Base-by-base conservation (phyloP, 2,888 invertebrate genomes). In the Iselma pallidipennis region DNA sequence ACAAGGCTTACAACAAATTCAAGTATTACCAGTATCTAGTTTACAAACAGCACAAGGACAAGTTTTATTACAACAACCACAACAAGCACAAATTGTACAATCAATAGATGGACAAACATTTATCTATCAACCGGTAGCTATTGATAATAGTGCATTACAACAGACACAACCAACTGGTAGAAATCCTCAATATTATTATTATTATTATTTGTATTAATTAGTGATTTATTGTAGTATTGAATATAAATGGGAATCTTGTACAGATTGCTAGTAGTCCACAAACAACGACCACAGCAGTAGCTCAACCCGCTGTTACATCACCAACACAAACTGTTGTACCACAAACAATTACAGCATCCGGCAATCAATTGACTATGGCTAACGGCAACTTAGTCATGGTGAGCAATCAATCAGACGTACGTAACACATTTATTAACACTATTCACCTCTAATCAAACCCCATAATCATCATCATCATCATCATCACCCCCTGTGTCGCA, bases 41-140 rank as follows among this genome's bases (percentile, higher is more conserved):
- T 77, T 89, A 51, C 86, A 88, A 84, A 72, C 78, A n/a, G 78
- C 82, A 4, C 85, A 84, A 14, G 85, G 85, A 28, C 86, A 87
- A 75, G 85, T 88, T 53, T 82, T 88, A 26, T 83, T 88, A 49
- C 88, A 88, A 33, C 86, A 87, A 56, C 86, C 87, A 5, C 87
- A 86, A 69, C 88, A 86, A 61, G 88, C 93, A 37, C 96, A 96
- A 80, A 84, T 96, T 45, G 89, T 96, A 31, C 96, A 96, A 80
- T 91, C 95, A 0, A 87, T 94, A 0, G 96, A 96, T 81, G 97
- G 97, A 1, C 96, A 96, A 81, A 95, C 96, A 0, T 92, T 93
- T 72, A 88, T 95, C 57, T 95, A 95, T 79, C 96, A 96, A 78
- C 93, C 94, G 0, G 85, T 88, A 29, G 82, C 87, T 49, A 77